Conservation (phyloP, 2,888 invertebrate species). For the Eupithecia subfuscata region DNA sequence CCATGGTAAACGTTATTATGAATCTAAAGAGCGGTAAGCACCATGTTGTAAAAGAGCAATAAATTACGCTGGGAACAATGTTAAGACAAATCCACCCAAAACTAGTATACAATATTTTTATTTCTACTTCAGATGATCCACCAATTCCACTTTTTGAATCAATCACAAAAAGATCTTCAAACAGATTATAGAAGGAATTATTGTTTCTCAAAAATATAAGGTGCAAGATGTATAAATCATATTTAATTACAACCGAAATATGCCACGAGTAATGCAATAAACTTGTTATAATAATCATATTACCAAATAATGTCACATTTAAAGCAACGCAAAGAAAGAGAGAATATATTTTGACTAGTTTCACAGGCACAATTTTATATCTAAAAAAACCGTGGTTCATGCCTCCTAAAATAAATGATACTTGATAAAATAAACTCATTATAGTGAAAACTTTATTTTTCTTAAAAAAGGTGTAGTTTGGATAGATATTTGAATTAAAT, state of each 20-base stretch:
- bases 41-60: neutral
- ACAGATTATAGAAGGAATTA: neutral
- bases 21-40: neutral
- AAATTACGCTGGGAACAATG: neutral
- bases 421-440: neutral
- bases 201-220: neutral
- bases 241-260: neutral
- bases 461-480: neutral
- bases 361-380: neutral
- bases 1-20: neutral
- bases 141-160: neutral
- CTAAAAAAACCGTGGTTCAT: conserved; percentile 5
- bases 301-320: neutral
- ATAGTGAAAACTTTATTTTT: neutral
- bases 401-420: neutral
- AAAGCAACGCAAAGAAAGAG: neutral
- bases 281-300: neutral
- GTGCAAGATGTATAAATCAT: neutral
- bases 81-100: neutral
- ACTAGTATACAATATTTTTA: neutral
- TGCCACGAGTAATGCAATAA: neutral
- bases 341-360: neutral
- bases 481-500: no score
- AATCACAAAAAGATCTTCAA: neutral
- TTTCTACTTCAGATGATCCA: neutral